Conservation (phyloP, 2,797 vertebrate species). For the Melanotaenia parkinsoni region DNA sequence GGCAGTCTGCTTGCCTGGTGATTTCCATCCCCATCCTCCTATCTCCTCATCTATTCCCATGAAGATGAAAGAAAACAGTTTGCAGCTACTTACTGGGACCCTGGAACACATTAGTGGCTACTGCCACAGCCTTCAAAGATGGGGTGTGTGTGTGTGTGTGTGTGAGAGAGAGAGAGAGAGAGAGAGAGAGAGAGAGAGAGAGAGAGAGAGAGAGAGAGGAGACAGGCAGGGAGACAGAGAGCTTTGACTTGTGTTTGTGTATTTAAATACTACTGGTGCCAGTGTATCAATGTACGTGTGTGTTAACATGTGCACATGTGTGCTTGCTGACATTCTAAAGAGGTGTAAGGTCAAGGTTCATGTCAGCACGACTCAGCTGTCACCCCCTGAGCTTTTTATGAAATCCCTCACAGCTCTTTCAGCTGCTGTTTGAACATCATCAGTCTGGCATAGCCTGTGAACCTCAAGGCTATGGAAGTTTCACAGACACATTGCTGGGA, state of each 20-base stretch:
- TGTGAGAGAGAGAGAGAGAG: slow-evolving; percentile 9
- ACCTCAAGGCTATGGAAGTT: slow-evolving; percentile 44
- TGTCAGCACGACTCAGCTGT: slow-evolving; percentile 73
- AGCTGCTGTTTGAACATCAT: slow-evolving; percentile 76
- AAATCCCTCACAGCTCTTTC: slow-evolving; percentile 74
- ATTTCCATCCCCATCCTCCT: slow-evolving; percentile 57
- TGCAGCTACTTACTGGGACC: slow-evolving; percentile 72
- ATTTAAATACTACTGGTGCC: slow-evolving; percentile 31
- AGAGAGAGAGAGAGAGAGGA: slow-evolving; percentile 14
- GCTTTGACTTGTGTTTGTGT: slow-evolving; percentile 24
- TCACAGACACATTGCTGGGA: slow-evolving; percentile 10
- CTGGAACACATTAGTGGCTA: slow-evolving; percentile 71
- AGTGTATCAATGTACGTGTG: slow-evolving; percentile 22
- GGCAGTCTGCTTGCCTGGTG: slow-evolving; percentile 59
- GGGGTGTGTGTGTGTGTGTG: slow-evolving; percentile 12
- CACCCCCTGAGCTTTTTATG: slow-evolving; percentile 74
- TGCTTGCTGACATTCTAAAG: slow-evolving; percentile 72
- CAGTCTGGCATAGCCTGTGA: slow-evolving; percentile 57
- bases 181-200: slow-evolving; percentile 12
- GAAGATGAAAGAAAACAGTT: slow-evolving; percentile 79
- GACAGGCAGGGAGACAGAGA: slow-evolving; percentile 16
- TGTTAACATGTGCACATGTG: slow-evolving; percentile 27
- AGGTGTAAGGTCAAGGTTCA: slow-evolving; percentile 77
- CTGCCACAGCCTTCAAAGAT: slow-evolving; percentile 61
- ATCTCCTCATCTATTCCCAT: slow-evolving; percentile 71